phyloP scores from a whole-genome alignment of 1,140 invertebrate genomes.

The Acromyrmex echinatior region DNA sequence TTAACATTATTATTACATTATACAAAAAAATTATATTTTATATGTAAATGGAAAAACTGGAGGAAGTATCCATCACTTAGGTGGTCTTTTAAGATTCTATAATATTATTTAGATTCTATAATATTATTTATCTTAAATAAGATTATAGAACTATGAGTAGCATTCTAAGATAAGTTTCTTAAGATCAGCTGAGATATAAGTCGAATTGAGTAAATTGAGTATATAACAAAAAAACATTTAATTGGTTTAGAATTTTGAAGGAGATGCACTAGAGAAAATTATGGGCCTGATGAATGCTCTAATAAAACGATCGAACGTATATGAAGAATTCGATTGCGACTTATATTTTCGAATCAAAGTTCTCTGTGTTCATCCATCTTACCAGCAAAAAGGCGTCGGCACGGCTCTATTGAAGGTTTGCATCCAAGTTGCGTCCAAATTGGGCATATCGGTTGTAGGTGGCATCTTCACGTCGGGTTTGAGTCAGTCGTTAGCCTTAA shows the following conservation, averaged over 20 bases:
- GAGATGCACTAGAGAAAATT: constrained; percentile 80
- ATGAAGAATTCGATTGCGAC: constrained; percentile 76
- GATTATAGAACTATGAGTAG: not conserved
- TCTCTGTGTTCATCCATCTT: constrained; percentile 84
- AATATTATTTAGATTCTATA: not conserved
- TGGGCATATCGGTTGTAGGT: constrained; percentile 85
- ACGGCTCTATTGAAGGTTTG: constrained; percentile 85
- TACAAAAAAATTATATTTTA: not conserved
- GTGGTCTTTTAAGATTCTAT: not conserved
- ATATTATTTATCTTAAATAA: not conserved
- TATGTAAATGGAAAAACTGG: not conserved
- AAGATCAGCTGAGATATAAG: not conserved
- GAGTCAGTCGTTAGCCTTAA: constrained; percentile 85
- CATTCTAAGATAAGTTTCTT: too few relatives aligned
- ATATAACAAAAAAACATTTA: not conserved
- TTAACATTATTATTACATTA: not conserved
- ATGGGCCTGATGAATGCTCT: constrained; percentile 81
- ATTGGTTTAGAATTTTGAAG: constrained; percentile 72
- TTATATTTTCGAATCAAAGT: constrained; percentile 81
- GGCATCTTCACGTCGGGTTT: constrained; percentile 87
- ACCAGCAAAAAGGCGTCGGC: constrained; percentile 82
- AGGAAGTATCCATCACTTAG: not conserved
- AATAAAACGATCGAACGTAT: constrained; percentile 82
- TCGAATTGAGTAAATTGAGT: not conserved
- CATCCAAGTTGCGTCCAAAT: constrained; percentile 83